Conservation (phyloP, 1,140 invertebrate genomes). For the Danaus plexippus region DNA sequence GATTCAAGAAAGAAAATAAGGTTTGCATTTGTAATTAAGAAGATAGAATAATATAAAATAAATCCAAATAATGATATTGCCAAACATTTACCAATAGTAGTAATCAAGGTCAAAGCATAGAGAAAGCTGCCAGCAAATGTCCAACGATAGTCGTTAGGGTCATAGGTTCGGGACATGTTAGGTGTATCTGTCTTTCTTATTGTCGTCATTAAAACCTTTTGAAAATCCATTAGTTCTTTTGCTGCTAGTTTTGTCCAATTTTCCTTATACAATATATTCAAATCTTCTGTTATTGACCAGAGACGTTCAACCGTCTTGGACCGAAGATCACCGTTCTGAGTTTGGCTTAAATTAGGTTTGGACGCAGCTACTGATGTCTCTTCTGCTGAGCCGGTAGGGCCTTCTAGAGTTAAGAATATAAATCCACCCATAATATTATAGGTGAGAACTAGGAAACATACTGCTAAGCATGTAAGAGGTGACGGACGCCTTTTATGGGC, state of each 20-base stretch:
- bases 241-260: constrained; percentile 92
- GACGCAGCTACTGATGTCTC: constrained; percentile 75
- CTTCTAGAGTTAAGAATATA: constrained; percentile 91
- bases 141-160: constrained; percentile 80
- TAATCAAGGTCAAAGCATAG: constrained; percentile 95
- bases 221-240: constrained; percentile 89
- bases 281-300: constrained; percentile 94
- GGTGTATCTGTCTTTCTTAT: constrained; percentile 35
- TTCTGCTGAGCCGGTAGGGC: constrained; percentile 59
- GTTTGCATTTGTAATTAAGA: too few relatives aligned
- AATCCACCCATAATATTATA: constrained; percentile 94
- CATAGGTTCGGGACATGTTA: constrained; percentile 22
- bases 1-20: too few relatives aligned
- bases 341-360: constrained; percentile 73
- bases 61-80: not conserved
- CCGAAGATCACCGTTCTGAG: constrained; percentile 65
- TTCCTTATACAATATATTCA: constrained; percentile 94
- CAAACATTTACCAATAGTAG: constrained; percentile 87
- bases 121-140: constrained; percentile 93
- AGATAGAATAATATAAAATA: too few relatives aligned
- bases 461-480: constrained; percentile 73
- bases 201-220: constrained; percentile 72
- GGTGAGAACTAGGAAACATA: constrained; percentile 87
- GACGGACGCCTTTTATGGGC: constrained; percentile 53
- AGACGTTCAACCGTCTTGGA: constrained; percentile 82